A percentile compares a stretch with the other conserved stretches of the same genome.
phyloP scores from a whole-genome alignment of 2,797 vertebrate species.

The Halcyon smyrnensis region DNA sequence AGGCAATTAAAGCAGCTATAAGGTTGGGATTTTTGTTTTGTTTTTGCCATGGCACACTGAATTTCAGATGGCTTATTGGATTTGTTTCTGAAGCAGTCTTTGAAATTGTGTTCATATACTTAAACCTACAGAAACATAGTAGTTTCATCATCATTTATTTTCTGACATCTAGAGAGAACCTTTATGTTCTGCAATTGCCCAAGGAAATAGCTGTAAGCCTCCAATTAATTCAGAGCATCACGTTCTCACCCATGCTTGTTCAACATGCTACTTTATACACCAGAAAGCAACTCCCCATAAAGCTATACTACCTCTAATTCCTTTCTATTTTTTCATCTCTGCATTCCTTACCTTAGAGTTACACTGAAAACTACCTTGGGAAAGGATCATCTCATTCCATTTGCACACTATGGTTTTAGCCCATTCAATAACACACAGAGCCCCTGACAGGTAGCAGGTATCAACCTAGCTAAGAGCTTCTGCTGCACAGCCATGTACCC shows the following conservation, averaged over 20 bases:
- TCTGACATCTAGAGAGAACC: neutral
- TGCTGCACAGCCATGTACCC: accelerated
- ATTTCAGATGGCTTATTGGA: too few relatives aligned
- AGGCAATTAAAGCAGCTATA: constrained; percentile 51
- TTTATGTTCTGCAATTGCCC: neutral
- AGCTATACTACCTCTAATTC: accelerated
- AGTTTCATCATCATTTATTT: neutral
- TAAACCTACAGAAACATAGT: neutral
- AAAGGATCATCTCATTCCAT: neutral
- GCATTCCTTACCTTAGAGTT: neutral
- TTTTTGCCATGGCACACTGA: neutral
- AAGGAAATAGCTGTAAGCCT: neutral
- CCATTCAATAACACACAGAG: neutral
- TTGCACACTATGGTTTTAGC: neutral
- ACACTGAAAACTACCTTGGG: neutral
- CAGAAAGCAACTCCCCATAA: neutral
- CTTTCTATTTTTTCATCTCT: neutral
- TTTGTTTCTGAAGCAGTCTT: neutral
- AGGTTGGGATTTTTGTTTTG: neutral
- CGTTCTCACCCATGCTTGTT: neutral
- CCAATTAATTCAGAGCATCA: neutral
- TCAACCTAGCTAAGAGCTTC: neutral
- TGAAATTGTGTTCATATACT: neutral
- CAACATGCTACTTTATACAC: neutral
- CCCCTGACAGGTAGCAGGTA: accelerated